Evolutionary conservation across 2,797 vertebrate species (phyloP).

Genomic region (Loris lydekkerianus): DNA sequence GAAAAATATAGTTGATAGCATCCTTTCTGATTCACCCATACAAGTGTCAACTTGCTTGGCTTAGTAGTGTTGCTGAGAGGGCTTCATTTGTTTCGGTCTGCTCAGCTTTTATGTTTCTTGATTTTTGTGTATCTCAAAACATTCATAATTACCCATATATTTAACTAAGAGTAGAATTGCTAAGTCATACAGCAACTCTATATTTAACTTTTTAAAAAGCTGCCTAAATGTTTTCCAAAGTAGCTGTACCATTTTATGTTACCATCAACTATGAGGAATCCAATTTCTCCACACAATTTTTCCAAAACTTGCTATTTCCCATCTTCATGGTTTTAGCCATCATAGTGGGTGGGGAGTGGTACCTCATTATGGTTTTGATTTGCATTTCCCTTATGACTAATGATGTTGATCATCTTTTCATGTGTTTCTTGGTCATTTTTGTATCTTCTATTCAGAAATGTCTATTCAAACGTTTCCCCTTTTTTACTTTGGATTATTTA

Average conservation of each 20-base stretch:
- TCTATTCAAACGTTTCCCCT: neutral
- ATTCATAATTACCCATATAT: too few species aligned
- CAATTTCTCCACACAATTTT: neutral
- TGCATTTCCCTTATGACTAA: neutral
- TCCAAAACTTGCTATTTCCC: neutral
- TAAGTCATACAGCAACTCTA: neutral
- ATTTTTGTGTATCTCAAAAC: too few species aligned
- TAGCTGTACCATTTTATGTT: conserved; percentile 12
- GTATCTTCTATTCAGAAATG: neutral
- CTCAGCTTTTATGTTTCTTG: too few species aligned
- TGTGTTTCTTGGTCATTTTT: neutral
- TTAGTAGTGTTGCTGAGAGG: too few species aligned
- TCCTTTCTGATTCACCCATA: too few species aligned
- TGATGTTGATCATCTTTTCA: neutral
- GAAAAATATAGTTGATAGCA: too few species aligned
- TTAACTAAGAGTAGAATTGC: neutral
- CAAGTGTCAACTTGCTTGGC: too few species aligned
- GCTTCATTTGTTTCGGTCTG: too few species aligned
- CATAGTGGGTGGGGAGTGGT: neutral
- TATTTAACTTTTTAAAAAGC: neutral
- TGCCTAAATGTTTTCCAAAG: neutral
- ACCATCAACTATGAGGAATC: neutral
- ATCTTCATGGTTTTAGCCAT: conserved; percentile 46
- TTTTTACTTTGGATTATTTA: neutral
- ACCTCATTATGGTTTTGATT: neutral